These are phyloP conservation scores for Anastrepha ludens DNA, from an alignment of 1,140 invertebrate genomes.

Conservation along the genomic window DNA sequence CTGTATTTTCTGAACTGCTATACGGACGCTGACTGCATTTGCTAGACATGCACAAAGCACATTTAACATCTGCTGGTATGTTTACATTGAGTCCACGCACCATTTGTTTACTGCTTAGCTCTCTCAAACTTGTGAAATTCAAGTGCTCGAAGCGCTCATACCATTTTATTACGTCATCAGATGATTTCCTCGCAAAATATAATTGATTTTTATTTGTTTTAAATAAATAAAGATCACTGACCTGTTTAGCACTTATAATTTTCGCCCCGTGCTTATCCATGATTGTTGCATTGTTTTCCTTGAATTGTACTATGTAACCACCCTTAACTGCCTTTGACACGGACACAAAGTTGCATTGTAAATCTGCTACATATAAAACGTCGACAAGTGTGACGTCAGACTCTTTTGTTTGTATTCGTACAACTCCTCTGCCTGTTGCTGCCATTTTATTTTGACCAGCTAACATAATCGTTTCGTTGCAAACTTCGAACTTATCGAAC, in stretches of 20 bases:
- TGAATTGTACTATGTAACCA: background rate
- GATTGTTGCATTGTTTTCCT: too few relatives aligned
- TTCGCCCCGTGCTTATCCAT: too few relatives aligned
- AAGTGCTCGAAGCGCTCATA: too few relatives aligned
- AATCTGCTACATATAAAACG: background rate
- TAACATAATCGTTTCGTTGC: background rate
- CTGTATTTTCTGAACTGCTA: constrained; percentile 45
- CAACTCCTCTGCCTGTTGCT: background rate
- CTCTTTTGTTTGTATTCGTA: background rate
- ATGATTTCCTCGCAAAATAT: too few relatives aligned
- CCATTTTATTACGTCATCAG: too few relatives aligned
- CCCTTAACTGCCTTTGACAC: background rate
- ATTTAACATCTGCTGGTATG: background rate
- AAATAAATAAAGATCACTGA: too few relatives aligned
- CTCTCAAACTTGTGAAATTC: too few relatives aligned
- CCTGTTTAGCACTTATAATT: too few relatives aligned
- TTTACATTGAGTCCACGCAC: background rate
- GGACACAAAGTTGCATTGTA: constrained; percentile 10
- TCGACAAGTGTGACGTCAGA: background rate
- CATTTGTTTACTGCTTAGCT: background rate
- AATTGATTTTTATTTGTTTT: too few relatives aligned
- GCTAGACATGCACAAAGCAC: background rate
- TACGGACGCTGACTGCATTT: background rate
- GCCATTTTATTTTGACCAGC: background rate
- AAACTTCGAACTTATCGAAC: constrained; percentile 29